These are phyloP conservation scores for Luffia ferchaultella DNA, from an alignment of 2,888 invertebrate species.

Conservation along the genomic window DNA sequence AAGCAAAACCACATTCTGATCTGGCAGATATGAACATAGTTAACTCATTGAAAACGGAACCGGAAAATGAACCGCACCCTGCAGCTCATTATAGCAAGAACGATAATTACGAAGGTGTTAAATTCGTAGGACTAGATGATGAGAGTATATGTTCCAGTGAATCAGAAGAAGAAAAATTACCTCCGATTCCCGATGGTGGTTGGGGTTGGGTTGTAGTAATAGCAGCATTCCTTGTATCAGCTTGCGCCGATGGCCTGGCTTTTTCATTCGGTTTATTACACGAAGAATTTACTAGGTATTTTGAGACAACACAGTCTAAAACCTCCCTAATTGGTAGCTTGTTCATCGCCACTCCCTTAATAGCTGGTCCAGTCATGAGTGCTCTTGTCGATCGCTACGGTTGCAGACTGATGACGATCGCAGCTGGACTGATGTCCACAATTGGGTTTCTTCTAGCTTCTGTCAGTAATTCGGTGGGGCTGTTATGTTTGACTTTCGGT, in stretches of 20 bases:
- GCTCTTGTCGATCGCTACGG: conserved; percentile 86
- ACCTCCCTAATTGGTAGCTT: conserved; percentile 90
- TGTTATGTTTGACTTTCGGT: conserved; percentile 84
- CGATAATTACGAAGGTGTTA: conserved; percentile 34
- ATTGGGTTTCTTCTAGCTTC: conserved; percentile 79
- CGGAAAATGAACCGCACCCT: neutral
- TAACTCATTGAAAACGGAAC: conserved; percentile 40
- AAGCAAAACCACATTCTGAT: too few species aligned
- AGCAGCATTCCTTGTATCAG: conserved; percentile 83
- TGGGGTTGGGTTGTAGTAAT: conserved; percentile 92
- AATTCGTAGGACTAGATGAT: conserved; percentile 53
- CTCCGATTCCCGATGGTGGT: conserved; percentile 80
- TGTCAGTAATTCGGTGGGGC: conserved; percentile 73
- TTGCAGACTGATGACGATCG: conserved; percentile 76
- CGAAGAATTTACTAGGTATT: conserved; percentile 80
- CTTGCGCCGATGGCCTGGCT: conserved; percentile 91
- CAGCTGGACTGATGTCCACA: conserved; percentile 75
- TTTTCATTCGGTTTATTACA: conserved; percentile 92
- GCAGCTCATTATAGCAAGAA: conserved; percentile 26
- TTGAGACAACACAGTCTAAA: conserved; percentile 80
- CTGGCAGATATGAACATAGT: conserved; percentile 38
- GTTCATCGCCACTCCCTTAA: conserved; percentile 86
- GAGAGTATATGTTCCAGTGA: conserved; percentile 51
- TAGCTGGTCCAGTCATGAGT: conserved; percentile 85
- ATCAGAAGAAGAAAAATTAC: conserved; percentile 40